phyloP scores from a whole-genome alignment of 2,888 invertebrate genomes.

The Minunthozetes semirufus region DNA sequence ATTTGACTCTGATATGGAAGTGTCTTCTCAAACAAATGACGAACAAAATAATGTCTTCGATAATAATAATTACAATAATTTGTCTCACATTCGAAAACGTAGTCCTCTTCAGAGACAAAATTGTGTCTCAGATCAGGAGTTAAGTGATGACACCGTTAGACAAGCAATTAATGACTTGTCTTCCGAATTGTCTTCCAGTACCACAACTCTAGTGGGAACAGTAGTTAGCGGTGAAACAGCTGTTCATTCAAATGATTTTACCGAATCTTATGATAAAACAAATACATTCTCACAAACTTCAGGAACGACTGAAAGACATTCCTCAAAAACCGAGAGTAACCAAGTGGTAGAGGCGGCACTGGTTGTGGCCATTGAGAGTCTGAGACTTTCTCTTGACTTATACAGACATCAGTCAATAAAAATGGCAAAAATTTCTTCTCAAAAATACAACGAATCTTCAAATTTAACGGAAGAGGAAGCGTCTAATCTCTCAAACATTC shows the following conservation, averaged over 20 bases:
- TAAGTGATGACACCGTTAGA: neutral
- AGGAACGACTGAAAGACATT: neutral
- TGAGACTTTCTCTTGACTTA: slow-evolving; percentile 27
- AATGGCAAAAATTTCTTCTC: slow-evolving; percentile 6
- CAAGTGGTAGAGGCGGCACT: slow-evolving; percentile 25
- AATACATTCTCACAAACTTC: neutral
- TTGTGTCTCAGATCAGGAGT: neutral
- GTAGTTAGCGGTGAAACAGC: neutral
- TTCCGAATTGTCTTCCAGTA: slow-evolving; percentile 16
- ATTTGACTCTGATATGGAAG: neutral
- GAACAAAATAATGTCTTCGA: neutral
- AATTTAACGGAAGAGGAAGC: neutral
- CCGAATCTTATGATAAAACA: neutral
- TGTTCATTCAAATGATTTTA: neutral
- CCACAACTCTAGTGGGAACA: slow-evolving; percentile 8
- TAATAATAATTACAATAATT: slow-evolving; percentile 9
- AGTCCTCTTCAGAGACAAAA: slow-evolving; percentile 10
- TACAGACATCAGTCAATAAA: slow-evolving; percentile 12
- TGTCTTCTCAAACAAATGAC: neutral
- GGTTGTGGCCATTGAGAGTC: slow-evolving; percentile 24
- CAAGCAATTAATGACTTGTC: neutral
- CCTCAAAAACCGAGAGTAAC: neutral
- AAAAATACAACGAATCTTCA: slow-evolving; percentile 6
- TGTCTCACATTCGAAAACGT: neutral
- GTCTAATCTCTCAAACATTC: neutral